These are phyloP conservation scores for Peromyscus maniculatus DNA, from an alignment of 2,113 vertebrate species.

Conservation along the genomic window DNA sequence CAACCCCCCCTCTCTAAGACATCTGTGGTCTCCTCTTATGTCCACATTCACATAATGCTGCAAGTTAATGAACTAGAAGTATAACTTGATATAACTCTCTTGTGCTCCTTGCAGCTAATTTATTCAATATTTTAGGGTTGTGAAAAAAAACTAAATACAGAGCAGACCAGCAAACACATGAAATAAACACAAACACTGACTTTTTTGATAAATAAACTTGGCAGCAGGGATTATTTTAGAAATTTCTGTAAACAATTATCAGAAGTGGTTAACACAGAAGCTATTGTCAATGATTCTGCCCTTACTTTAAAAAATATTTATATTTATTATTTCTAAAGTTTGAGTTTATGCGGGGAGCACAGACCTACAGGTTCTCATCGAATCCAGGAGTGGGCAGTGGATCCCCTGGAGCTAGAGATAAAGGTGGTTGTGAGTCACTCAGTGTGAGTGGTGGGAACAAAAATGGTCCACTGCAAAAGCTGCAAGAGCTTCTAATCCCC, in stretches of 20 bases:
- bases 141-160: not conserved
- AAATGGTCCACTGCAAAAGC: too few relatives aligned
- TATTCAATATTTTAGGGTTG: not conserved
- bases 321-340: not conserved
- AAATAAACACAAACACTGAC: not conserved
- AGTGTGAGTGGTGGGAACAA: too few relatives aligned
- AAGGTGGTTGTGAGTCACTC: not conserved
- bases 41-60: accelerated
- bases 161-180: not conserved
- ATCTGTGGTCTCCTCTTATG: not conserved
- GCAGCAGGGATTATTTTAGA: not conserved
- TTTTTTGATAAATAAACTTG: constrained; percentile 16
- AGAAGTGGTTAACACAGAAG: not conserved
- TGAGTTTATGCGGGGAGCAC: not conserved
- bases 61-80: not conserved
- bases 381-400: not conserved
- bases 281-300: not conserved
- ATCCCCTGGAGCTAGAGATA: not conserved
- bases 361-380: not conserved
- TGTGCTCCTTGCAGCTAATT: not conserved
- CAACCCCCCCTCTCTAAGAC: not conserved
- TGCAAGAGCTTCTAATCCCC: too few relatives aligned
- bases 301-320: too few relatives aligned
- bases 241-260: not conserved
- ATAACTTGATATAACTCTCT: not conserved